Evolutionary conservation across 2,113 vertebrate species (phyloP).

Genomic region (Neopipo cinnamomea): DNA sequence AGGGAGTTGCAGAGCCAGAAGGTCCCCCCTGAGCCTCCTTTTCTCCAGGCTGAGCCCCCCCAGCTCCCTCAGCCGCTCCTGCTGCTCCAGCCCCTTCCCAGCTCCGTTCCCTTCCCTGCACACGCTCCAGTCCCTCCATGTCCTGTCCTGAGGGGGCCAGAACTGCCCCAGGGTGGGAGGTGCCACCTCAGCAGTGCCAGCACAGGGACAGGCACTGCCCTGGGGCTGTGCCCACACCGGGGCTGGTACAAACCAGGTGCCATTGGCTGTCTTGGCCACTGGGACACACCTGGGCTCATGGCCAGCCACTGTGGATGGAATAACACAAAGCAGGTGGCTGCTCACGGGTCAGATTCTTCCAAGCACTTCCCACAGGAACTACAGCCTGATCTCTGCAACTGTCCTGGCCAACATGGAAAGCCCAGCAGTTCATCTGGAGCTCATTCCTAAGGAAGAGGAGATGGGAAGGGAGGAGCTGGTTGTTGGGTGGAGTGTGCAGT

Average conservation of each 20-base stretch:
- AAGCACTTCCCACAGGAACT: not conserved
- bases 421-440: not conserved
- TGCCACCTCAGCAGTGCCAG: not conserved
- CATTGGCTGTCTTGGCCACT: not conserved
- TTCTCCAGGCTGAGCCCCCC: not conserved
- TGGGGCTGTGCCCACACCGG: not conserved
- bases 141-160: not conserved
- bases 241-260: not conserved
- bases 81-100: not conserved
- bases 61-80: not conserved
- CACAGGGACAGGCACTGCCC: not conserved
- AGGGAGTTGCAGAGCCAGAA: not conserved
- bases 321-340: not conserved
- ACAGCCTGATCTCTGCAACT: not conserved
- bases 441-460: not conserved
- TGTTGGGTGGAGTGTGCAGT: not conserved
- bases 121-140: not conserved
- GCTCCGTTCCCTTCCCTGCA: accelerated
- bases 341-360: not conserved
- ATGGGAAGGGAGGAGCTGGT: not conserved
- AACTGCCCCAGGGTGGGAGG: not conserved
- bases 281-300: not conserved
- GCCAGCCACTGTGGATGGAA: not conserved
- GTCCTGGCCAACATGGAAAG: not conserved
- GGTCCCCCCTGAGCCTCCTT: not conserved